These are phyloP conservation scores for Ophion ellenae DNA, from an alignment of 2,888 invertebrate species.

Conservation along the genomic window DNA sequence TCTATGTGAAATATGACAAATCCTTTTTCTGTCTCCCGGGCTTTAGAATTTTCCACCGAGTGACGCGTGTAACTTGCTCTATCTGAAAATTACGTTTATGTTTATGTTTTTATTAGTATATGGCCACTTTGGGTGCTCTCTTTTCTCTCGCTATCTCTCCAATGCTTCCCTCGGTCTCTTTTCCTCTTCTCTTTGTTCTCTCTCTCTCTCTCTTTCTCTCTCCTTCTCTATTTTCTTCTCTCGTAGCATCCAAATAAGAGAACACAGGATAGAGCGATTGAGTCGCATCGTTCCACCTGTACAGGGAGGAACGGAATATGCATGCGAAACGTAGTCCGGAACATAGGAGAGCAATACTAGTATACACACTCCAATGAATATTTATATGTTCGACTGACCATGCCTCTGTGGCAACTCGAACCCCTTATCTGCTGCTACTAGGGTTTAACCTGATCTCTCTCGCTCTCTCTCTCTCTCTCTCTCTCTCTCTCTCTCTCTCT, in stretches of 20 bases:
- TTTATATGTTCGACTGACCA: constrained; percentile 66
- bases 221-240: neutral
- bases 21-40: neutral
- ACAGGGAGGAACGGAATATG: constrained; percentile 57
- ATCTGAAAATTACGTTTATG: constrained; percentile 5
- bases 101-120: neutral
- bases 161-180: neutral
- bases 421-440: constrained; percentile 64
- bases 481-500: no score
- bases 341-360: constrained; percentile 38
- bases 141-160: neutral
- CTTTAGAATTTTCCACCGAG: constrained; percentile 8
- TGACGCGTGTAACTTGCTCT: constrained; percentile 32
- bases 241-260: constrained; percentile 35
- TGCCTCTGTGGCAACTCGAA: constrained; percentile 47
- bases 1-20: neutral
- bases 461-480: no score
- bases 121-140: constrained; percentile 28
- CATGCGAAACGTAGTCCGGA: constrained; percentile 51
- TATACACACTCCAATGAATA: constrained; percentile 57
- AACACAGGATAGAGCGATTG: constrained; percentile 57
- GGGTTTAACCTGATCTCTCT: constrained; percentile 34
- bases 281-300: constrained; percentile 38
- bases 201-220: neutral
- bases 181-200: neutral